Percentiles rank a stretch among this genome's conserved stretches.
phyloP scores from a whole-genome alignment of 1,140 invertebrate species.

The Colletes gigas region DNA sequence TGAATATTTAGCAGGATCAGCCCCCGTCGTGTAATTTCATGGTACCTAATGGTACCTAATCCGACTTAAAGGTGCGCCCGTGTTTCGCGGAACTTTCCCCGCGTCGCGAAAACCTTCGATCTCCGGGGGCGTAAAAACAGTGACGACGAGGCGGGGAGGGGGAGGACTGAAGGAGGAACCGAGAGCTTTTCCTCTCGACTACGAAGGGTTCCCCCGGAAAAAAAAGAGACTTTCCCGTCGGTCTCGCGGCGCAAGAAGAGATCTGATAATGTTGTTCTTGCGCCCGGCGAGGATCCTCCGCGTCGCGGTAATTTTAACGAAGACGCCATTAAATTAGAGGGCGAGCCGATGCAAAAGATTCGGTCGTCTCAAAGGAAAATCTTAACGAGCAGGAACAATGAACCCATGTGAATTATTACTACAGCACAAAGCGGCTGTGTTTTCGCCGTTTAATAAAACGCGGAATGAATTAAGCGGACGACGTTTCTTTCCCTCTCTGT shows the following conservation, averaged over 20 bases:
- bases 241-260: background rate
- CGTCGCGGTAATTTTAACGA: constrained; percentile 38
- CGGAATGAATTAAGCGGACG: constrained; percentile 43
- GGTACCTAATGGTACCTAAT: background rate
- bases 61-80: background rate
- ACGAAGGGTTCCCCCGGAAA: background rate
- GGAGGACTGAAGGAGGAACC: background rate
- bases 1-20: constrained; percentile 2
- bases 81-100: background rate
- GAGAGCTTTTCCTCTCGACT: background rate
- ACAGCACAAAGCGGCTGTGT: constrained; percentile 35
- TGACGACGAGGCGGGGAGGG: background rate
- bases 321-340: constrained; percentile 29
- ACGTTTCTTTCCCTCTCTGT: background rate
- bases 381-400: constrained; percentile 51
- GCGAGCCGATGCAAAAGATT: constrained; percentile 43
- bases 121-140: background rate
- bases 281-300: background rate
- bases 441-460: constrained; percentile 50
- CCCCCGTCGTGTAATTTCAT: background rate
- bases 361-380: constrained; percentile 48
- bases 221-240: background rate
- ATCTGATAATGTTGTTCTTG: constrained; percentile 8
- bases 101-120: background rate
- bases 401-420: constrained; percentile 50